A percentile compares a stretch with the other conserved stretches of the same genome.
Conservation (phyloP, 2,113 vertebrate species). For the Hipposideros armiger region DNA sequence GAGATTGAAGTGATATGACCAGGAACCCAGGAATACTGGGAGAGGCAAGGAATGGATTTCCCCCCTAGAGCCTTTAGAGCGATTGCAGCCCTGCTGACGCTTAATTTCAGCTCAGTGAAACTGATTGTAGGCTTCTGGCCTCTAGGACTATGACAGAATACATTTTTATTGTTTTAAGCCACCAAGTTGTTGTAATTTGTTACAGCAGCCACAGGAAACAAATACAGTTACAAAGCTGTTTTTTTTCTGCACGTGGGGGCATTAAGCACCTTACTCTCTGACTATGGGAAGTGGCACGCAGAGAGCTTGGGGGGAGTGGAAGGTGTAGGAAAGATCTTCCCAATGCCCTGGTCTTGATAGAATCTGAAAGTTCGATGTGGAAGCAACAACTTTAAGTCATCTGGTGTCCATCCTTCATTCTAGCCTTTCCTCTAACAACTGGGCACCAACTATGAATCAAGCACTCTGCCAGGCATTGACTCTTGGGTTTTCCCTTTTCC, state of each 20-base stretch:
- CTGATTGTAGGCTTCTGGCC: neutral
- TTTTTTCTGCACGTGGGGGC: neutral
- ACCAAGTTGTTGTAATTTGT: neutral
- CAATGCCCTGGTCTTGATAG: neutral
- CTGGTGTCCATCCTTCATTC: neutral
- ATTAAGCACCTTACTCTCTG: neutral
- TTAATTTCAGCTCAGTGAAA: neutral
- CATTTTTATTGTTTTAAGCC: neutral
- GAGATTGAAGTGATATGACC: neutral
- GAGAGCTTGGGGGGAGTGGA: neutral
- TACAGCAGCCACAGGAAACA: neutral
- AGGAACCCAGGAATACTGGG: neutral
- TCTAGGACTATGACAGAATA: neutral
- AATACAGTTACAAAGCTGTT: neutral
- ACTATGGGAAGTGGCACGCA: neutral
- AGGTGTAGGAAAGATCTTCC: neutral
- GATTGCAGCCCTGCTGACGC: neutral
- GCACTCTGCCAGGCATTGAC: neutral
- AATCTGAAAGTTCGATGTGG: neutral
- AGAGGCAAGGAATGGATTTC: neutral
- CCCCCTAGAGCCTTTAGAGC: neutral
- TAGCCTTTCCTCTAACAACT: neutral
- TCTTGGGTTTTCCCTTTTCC: neutral
- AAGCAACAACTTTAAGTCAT: neutral
- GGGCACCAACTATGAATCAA: neutral